Conservation (phyloP, 2,888 invertebrate species). For the Heliconius aoede region DNA sequence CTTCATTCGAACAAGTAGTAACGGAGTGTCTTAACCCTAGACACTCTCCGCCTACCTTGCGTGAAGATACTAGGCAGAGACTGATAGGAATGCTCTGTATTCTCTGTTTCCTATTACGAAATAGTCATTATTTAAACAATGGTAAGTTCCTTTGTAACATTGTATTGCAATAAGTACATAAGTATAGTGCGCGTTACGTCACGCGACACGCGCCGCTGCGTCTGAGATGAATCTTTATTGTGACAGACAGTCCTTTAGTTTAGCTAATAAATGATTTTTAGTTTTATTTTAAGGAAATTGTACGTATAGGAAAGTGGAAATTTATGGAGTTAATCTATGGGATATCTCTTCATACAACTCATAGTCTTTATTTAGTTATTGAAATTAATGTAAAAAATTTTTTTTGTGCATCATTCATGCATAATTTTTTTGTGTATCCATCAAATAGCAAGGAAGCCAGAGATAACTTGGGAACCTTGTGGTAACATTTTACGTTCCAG, state of each 20-base stretch:
- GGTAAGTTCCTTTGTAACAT: neutral
- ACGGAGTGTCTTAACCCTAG: neutral
- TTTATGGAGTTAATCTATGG: no score
- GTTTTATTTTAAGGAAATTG: no score
- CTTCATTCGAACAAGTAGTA: no score
- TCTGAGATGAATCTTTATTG: slow-evolving; percentile 53
- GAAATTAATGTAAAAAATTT: no score
- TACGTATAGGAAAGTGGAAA: no score
- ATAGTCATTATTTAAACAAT: slow-evolving; percentile 3
- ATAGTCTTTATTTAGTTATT: no score
- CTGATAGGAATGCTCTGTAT: neutral
- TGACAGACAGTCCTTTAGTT: neutral
- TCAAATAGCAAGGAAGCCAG: no score
- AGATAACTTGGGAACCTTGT: no score
- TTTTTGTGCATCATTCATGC: no score
- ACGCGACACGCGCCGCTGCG: slow-evolving; percentile 50
- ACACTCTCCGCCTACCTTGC: neutral
- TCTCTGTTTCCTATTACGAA: neutral
- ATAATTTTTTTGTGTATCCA: no score
- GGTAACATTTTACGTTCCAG: no score
- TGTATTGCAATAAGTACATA: slow-evolving; percentile 21
- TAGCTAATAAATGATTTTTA: neutral
- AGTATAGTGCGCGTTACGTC: slow-evolving; percentile 46
- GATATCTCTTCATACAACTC: no score
- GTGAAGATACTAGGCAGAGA: neutral